Conservation (phyloP, 2,797 vertebrate species). For the Semotilus atromaculatus region DNA sequence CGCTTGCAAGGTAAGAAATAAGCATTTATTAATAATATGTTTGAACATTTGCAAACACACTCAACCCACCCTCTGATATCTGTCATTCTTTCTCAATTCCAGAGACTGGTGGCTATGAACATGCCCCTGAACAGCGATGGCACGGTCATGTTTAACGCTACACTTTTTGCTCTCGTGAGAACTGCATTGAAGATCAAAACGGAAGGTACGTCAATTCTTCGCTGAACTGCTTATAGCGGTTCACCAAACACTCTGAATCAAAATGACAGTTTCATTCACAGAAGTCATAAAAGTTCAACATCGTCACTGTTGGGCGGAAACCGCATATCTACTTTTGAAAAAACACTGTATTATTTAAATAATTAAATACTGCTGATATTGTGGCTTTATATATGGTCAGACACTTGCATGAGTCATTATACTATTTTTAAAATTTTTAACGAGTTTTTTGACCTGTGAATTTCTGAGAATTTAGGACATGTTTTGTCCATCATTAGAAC, state of each 20-base stretch:
- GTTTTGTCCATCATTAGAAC: too few species aligned
- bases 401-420: too few species aligned
- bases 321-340: too few species aligned
- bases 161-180: conserved; percentile 96
- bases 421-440: too few species aligned
- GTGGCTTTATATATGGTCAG: too few species aligned
- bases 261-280: neutral
- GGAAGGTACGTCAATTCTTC: conserved; percentile 80
- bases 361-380: too few species aligned
- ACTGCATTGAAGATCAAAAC: conserved; percentile 99
- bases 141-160: conserved; percentile 98
- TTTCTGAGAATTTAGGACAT: too few species aligned
- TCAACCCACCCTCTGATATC: conserved; percentile 20
- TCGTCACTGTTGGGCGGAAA: too few species aligned
- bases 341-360: too few species aligned
- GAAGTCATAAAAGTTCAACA: neutral
- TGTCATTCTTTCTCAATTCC: conserved; percentile 61
- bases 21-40: neutral
- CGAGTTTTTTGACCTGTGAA: too few species aligned
- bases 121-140: conserved; percentile 98
- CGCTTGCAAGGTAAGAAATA: conserved; percentile 91
- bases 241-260: neutral
- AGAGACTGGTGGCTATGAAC: conserved; percentile 99
- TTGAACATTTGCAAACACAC: neutral
- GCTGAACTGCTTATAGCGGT: neutral